Base-by-base conservation (phyloP, 30 jellyfish, hydroid and myxozoan species). In the Aurelia sp. region DNA sequence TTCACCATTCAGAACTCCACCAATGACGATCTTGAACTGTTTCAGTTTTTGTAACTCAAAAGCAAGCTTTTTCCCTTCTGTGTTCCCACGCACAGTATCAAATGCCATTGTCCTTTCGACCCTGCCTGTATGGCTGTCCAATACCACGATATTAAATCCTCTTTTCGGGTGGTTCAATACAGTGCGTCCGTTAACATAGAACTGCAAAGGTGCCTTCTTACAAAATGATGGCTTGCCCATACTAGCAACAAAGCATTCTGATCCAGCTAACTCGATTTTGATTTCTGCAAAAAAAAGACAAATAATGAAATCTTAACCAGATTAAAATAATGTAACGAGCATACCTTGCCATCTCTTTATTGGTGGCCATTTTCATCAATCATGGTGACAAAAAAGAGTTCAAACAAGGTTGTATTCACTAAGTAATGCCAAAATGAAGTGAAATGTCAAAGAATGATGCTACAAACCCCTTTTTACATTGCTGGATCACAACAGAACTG, bases 201-300 rank as follows among this genome's bases (percentile, higher is more conserved):
- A 19, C 33, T 62, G 31, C 19, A 70, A 61, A 7, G 92, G 92
- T 10, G 18, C 10, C 80, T 33, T 35, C 47, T 57, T 74, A 71
- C 92, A 82, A 16, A 61, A 4, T 8, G 80, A 60, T 4, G 67
- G 38, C 4, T 70, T 59, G 13, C 27, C 24, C 8, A 38, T 52
- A 3, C 22, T 58, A 27, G 41, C 48, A 40, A 55, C 74, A 27
- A 21, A 82, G 55, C 92, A 82, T 21, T 62, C 73, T 7, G 92
- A 52, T 15, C 73, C 72, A 41, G 40, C 7, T 12, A 81, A 19
- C 17, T 44, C 18, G 2, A 81, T 57, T 24, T 57, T n/a, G 50
- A 81, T 57, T 52, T 81, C 91, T 81, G 33, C 6, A 84, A 65
- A 80, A 51, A 52, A 44, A n/a, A n/a, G n/a, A n/a, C n/a, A n/a